A percentile compares a stretch with the other conserved stretches of the same genome.
phyloP scores from a whole-genome alignment of 2,113 vertebrate species.

The pig (Sus scrofa) region T2T-Sscrofa CM000816.6:30644501-30645000 shows the following conservation, averaged over 20 bases:
- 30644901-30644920: neutral
- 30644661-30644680: neutral
- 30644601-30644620: constrained; percentile 5
- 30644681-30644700: neutral
- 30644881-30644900: neutral
- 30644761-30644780: neutral
- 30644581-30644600: too few relatives aligned
- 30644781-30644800: neutral
- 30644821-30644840: neutral
- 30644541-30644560: too few relatives aligned
- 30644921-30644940: neutral
- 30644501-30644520: too few relatives aligned
- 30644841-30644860: neutral
- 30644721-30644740: neutral
- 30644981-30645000: neutral
- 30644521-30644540: too few relatives aligned
- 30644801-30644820: neutral
- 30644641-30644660: neutral
- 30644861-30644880: neutral
- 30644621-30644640: neutral
- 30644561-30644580: too few relatives aligned
- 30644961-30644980: neutral
- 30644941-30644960: neutral
- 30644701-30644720: neutral
- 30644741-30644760: neutral